Evolutionary conservation across 2,113 vertebrate genomes (phyloP).

Genomic region (Ctenomys sociabilis): DNA sequence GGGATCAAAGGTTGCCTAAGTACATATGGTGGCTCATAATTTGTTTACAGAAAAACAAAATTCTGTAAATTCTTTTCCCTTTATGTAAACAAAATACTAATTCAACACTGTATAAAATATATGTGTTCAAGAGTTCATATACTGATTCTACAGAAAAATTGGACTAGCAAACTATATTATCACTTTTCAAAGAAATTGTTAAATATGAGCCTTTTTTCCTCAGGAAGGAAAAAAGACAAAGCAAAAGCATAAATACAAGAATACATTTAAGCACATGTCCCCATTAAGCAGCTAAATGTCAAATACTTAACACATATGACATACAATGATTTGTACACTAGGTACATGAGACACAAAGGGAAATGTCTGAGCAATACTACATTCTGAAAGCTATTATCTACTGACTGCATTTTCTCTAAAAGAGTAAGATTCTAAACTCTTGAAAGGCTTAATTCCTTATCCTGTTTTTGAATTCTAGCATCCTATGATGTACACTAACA

Average conservation of each 20-base stretch:
- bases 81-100: slow-evolving; percentile 28
- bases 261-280: neutral
- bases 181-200: slow-evolving; percentile 38
- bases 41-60: slow-evolving; percentile 55
- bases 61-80: slow-evolving; percentile 34
- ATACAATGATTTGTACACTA: neutral
- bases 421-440: slow-evolving; percentile 30
- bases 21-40: neutral
- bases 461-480: slow-evolving; percentile 14
- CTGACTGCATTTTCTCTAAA: slow-evolving; percentile 32
- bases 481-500: neutral
- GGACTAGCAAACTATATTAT: neutral
- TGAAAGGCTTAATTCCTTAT: slow-evolving; percentile 18
- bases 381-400: slow-evolving; percentile 4
- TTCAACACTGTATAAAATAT: neutral
- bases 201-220: slow-evolving; percentile 8
- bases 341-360: neutral
- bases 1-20: slow-evolving; percentile 15
- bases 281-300: slow-evolving; percentile 27
- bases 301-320: slow-evolving; percentile 19
- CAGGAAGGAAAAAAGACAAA: slow-evolving; percentile 50
- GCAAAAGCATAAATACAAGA: slow-evolving; percentile 31
- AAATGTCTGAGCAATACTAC: neutral
- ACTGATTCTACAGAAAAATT: slow-evolving; percentile 54
- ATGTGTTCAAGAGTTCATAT: slow-evolving; percentile 47